These are phyloP conservation scores for Diplodus puntazzo DNA, from an alignment of 2,797 vertebrate genomes.

Conservation along the genomic window DNA sequence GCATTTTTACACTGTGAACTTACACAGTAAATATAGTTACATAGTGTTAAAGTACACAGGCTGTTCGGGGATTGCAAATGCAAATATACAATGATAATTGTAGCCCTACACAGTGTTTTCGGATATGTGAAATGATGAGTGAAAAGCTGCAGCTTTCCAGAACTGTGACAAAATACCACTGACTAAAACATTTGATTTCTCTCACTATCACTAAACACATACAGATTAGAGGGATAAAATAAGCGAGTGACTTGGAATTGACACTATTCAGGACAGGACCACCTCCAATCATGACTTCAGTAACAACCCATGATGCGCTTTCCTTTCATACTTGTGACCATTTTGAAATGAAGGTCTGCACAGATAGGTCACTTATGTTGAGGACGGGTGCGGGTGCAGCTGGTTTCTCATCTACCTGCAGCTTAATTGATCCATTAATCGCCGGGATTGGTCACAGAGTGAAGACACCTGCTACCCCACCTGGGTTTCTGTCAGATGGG, in stretches of 20 bases:
- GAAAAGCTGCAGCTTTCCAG: neutral
- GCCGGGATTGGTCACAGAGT: slow-evolving; percentile 77
- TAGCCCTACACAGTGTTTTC: neutral
- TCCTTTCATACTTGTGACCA: slow-evolving; percentile 16
- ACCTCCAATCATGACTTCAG: neutral
- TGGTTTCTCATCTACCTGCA: slow-evolving; percentile 74
- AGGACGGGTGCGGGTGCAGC: slow-evolving; percentile 63
- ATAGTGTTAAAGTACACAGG: neutral
- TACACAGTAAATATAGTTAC: no score
- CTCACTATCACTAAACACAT: slow-evolving; percentile 4
- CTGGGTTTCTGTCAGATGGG: slow-evolving; percentile 76
- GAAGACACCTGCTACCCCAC: slow-evolving; percentile 79
- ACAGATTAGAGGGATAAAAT: neutral
- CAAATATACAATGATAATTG: neutral
- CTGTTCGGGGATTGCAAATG: neutral
- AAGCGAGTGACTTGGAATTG: neutral
- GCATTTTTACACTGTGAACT: no score
- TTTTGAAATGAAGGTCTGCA: slow-evolving; percentile 40
- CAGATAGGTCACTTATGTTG: slow-evolving; percentile 42
- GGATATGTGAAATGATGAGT: neutral
- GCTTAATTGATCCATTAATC: slow-evolving; percentile 79
- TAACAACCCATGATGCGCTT: slow-evolving; percentile 3
- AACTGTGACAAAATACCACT: neutral
- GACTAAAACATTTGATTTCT: neutral
- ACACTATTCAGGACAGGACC: neutral